Evolutionary conservation across 2,888 invertebrate species (phyloP).

Genomic region (Philereme transversata): DNA sequence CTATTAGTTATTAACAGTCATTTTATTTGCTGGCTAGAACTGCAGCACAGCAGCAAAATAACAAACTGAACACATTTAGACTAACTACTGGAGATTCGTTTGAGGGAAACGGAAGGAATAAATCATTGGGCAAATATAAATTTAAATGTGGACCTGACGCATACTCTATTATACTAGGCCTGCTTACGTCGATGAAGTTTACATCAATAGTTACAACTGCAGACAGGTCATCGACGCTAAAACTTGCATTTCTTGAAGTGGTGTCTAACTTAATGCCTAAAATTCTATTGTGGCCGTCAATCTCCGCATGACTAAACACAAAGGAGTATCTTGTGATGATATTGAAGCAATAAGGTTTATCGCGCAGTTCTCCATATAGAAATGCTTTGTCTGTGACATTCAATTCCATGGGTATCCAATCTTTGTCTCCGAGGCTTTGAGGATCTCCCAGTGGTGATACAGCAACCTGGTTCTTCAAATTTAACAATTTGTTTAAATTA

Average conservation of each 20-base stretch:
- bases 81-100: constrained; percentile 43
- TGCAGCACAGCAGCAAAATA: constrained; percentile 37
- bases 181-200: constrained; percentile 67
- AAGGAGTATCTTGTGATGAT: constrained; percentile 59
- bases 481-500: constrained; percentile 49
- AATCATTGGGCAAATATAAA: constrained; percentile 87
- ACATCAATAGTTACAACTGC: constrained; percentile 63
- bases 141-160: constrained; percentile 86
- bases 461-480: constrained; percentile 44
- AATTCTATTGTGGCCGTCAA: constrained; percentile 60
- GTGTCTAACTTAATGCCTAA: constrained; percentile 49
- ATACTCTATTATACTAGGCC: constrained; percentile 55
- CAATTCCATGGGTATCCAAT: constrained; percentile 57
- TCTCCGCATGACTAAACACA: constrained; percentile 57
- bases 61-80: constrained; percentile 39
- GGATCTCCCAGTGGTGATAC: constrained; percentile 72
- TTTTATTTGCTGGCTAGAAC: constrained; percentile 66
- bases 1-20: constrained; percentile 73
- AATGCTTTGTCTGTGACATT: constrained; percentile 39
- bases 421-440: constrained; percentile 49
- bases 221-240: constrained; percentile 55
- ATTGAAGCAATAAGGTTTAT: constrained; percentile 59
- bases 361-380: constrained; percentile 55
- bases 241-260: constrained; percentile 52
- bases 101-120: constrained; percentile 88